A percentile compares a stretch with the other conserved stretches of the same genome.
phyloP scores from a whole-genome alignment of 2,113 vertebrate genomes.

The Seriola dumerili region DNA sequence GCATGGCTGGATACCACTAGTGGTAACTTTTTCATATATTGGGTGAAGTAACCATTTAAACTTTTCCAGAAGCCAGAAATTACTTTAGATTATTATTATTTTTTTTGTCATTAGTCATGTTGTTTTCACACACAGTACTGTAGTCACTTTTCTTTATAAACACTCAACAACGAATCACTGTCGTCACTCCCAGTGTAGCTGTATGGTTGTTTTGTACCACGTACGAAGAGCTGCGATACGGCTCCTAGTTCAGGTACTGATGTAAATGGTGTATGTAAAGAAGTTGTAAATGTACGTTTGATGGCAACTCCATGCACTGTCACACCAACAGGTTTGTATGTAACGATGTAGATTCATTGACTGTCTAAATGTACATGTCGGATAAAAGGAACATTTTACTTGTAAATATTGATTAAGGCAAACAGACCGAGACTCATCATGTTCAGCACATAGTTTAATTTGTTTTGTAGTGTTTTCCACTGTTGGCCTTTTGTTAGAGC shows the following conservation, averaged over 20 bases:
- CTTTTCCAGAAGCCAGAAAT: conserved; percentile 3
- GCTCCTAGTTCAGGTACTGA: conserved; percentile 68
- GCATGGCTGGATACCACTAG: neutral
- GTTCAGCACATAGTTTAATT: conserved; percentile 45
- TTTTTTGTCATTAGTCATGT: conserved; percentile 9
- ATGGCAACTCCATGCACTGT: conserved; percentile 66
- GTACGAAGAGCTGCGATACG: conserved; percentile 45
- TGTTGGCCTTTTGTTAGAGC: conserved; percentile 80
- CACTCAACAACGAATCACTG: conserved; percentile 42
- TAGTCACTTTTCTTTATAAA: conserved; percentile 51
- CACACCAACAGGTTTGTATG: conserved; percentile 60
- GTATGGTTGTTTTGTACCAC: conserved; percentile 49
- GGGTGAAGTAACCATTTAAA: conserved; percentile 29
- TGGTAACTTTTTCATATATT: neutral
- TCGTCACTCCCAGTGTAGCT: conserved; percentile 68
- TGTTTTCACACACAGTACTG: conserved; percentile 32
- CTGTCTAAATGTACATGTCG: conserved; percentile 62
- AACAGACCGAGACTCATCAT: conserved; percentile 43
- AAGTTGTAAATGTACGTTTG: conserved; percentile 74
- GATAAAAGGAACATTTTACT: conserved; percentile 54
- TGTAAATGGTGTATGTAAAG: conserved; percentile 75
- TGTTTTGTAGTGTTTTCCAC: conserved; percentile 75
- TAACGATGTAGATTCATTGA: conserved; percentile 56
- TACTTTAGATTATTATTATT: neutral
- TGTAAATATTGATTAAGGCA: conserved; percentile 68